Base-by-base conservation (phyloP, 2,888 invertebrate species). In the Baccha elongata region DNA sequence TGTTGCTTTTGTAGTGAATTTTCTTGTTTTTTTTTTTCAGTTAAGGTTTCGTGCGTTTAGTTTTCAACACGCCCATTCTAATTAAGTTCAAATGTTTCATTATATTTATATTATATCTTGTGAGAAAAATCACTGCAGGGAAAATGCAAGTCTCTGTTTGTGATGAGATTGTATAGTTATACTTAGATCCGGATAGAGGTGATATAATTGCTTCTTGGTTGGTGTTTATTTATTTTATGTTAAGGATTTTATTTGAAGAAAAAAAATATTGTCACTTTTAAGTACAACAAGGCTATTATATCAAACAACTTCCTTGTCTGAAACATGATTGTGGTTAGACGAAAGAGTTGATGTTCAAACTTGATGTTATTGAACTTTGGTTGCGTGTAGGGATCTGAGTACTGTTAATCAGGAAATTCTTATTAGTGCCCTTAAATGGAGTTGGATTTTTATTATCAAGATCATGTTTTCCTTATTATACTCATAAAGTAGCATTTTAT, bases 301-400 rank as follows among this genome's bases (percentile, higher is more conserved):
- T 42, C 3, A 37, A 29, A 29, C 10, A 35, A 52, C 75, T 75
- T 81, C 80, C 80, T 69, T 71, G 75, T 60, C 73, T 23, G 40
- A 3, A 17, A 69, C 35, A 44, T 40, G 26, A 2, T 40, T 44
- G 40, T 48, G 32, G 13, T 17, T 8, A 76, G 64, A 76, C 62
- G 55, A 76, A 76, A 69, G 76, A 76, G 69, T 15, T 76, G 76
- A 23, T 8, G 1, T n/a, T 10, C 55, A 23, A 69, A 76, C 76
- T 48, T 5, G 32, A 19, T 55, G 55, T 55, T 48, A 29, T 55
- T 73, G 48, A 13, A 32, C 53, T 42, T 44, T 4, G 5, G n/a
- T n/a, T n/a, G n/a, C n/a, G n/a, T n/a, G n/a, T n/a, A n/a, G n/a
- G n/a, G n/a, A n/a, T n/a, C n/a, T n/a, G n/a, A n/a, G n/a, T n/a